Evolutionary conservation across 2,113 vertebrate species (phyloP).

Genomic region (Ancistrus triradiatus): DNA sequence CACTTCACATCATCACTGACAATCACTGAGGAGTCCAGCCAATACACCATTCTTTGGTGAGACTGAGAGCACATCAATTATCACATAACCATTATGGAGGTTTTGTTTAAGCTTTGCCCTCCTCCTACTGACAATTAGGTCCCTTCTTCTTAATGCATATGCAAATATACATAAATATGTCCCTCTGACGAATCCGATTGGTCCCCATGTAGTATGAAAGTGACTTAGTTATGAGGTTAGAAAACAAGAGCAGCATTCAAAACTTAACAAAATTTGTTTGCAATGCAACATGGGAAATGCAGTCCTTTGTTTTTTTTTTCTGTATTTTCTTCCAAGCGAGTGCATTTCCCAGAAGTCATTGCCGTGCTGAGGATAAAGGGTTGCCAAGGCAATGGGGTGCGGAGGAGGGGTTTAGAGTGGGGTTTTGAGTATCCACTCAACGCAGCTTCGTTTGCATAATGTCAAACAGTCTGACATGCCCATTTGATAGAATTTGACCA

Average conservation of each 20-base stretch:
- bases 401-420: conserved; percentile 33
- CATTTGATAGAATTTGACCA: conserved; percentile 22
- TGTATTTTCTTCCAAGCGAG: conserved; percentile 6
- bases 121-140: conserved; percentile 51
- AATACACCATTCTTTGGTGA: conserved; percentile 14
- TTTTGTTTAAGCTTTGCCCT: conserved; percentile 58
- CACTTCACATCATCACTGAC: not conserved
- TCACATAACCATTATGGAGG: conserved; percentile 16
- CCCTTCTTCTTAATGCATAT: conserved; percentile 46
- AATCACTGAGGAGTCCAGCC: conserved; percentile 23
- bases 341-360: conserved; percentile 33
- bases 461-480: conserved; percentile 36
- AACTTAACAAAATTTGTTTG: conserved; percentile 65
- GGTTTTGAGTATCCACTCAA: conserved; percentile 30
- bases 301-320: conserved; percentile 11
- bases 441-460: conserved; percentile 50
- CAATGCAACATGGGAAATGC: conserved; percentile 62
- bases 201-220: conserved; percentile 56
- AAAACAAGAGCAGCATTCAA: conserved; percentile 58
- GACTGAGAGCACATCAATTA: conserved; percentile 25
- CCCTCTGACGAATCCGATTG: conserved; percentile 49
- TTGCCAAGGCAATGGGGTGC: conserved; percentile 34
- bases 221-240: conserved; percentile 64
- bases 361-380: conserved; percentile 35
- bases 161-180: conserved; percentile 41